These are phyloP conservation scores for Herpailurus yagouaroundi DNA, from an alignment of 2,113 vertebrate genomes.

Conservation along the genomic window DNA sequence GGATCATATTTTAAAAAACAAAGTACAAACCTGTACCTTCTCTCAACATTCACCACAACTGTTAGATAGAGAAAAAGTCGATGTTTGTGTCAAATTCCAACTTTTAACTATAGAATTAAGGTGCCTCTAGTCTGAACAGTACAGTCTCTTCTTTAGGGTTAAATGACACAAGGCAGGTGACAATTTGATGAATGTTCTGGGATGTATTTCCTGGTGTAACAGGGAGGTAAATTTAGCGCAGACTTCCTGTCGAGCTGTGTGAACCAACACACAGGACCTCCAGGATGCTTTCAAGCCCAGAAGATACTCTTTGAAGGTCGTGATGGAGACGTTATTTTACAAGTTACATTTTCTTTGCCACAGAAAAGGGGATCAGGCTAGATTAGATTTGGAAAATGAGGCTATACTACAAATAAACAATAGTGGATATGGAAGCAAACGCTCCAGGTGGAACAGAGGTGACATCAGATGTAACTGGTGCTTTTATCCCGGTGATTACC, in stretches of 20 bases:
- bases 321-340: neutral
- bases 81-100: neutral
- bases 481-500: conserved; percentile 9
- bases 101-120: neutral
- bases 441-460: neutral
- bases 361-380: neutral
- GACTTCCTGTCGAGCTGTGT: neutral
- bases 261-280: neutral
- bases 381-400: conserved; percentile 1
- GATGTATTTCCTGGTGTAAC: neutral
- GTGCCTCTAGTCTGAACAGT: neutral
- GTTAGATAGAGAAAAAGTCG: neutral
- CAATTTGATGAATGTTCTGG: neutral
- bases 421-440: neutral
- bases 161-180: neutral
- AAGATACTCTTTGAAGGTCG: neutral
- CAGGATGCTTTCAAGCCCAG: neutral
- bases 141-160: neutral
- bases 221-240: neutral
- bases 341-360: neutral
- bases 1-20: neutral
- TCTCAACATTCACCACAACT: neutral
- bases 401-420: neutral
- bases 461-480: neutral
- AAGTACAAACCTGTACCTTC: neutral